Base-by-base conservation (phyloP, 2,888 invertebrate species). In the Atherix ibis region DNA sequence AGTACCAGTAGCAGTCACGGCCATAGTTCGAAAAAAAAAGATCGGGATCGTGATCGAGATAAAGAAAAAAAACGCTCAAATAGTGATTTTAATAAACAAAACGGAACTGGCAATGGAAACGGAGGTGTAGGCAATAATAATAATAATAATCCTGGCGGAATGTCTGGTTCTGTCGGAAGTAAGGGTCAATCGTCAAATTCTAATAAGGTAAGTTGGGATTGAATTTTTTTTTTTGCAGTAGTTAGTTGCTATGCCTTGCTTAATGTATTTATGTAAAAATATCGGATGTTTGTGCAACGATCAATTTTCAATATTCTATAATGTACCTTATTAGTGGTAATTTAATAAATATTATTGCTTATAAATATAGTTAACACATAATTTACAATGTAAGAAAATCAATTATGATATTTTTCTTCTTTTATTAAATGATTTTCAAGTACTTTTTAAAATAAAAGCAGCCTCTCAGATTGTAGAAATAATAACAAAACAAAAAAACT, bases 21-120 rank as follows among this genome's bases (percentile, higher is more conserved):
- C 40, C 58, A 50, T 43, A 59, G 58, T 40, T 52, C 55, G 37
- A 53, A 54, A 39, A 58, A 61, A 43, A 51, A 55, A 2, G 57
- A 58, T 43, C 53, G 55, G 26, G 60, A 59, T 22, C 52, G 56
- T 35, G 58, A 46, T 24, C 35, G 44, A 9, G 50, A 60, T 9
- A 52, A 52, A 37, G 51, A 52, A 2, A 58, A 55, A 36, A 56
- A 55, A 45, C 52, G 51, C 31, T 51, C 44, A 35, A 31, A 15
- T n/a, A 18, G 27, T n/a, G 56, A 58, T 6, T 51, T 49, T 31
- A 46, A 45, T 16, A 58, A 56, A 42, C 49, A 52, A 34, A 58
- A 52, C 42, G 51, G 52, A 14, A 48, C 40, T 37, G 44, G 41
- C 2, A 44, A 37, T 18, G 40, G 40, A 31, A 34, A 34, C 15